phyloP scores from a whole-genome alignment of 2,113 vertebrate species.

The Gymnogyps californianus region DNA sequence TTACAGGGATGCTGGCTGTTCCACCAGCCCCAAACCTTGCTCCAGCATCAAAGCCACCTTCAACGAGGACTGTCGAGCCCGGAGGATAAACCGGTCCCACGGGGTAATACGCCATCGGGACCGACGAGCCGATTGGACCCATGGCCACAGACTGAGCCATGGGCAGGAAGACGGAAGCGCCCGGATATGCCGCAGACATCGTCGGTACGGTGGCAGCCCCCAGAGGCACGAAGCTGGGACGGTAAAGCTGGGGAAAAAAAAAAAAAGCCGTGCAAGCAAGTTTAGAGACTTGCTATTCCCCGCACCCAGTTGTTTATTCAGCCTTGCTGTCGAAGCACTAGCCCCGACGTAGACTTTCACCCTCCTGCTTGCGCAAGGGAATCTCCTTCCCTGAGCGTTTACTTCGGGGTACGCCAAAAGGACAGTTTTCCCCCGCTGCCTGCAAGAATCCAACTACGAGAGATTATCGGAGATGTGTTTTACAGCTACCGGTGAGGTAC shows the following conservation, averaged over 20 bases:
- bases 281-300: neutral
- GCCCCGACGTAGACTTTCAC: rapidly evolving
- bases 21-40: slow-evolving; percentile 86
- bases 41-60: slow-evolving; percentile 86
- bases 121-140: slow-evolving; percentile 82
- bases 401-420: rapidly evolving
- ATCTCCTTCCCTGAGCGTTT: neutral
- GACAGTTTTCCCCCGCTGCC: neutral
- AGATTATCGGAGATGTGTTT: rapidly evolving
- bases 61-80: slow-evolving; percentile 88
- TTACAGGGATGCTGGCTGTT: slow-evolving; percentile 85
- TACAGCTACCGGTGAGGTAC: neutral
- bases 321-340: rapidly evolving
- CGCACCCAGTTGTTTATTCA: rapidly evolving
- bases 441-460: neutral
- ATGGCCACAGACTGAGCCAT: slow-evolving; percentile 84
- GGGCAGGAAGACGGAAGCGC: slow-evolving; percentile 88
- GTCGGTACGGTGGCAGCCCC: slow-evolving; percentile 84
- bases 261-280: neutral
- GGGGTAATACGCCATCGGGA: slow-evolving; percentile 92
- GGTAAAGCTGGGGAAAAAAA: slow-evolving; percentile 82
- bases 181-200: slow-evolving; percentile 87
- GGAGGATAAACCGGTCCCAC: slow-evolving; percentile 87
- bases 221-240: slow-evolving; percentile 90
- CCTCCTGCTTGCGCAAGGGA: neutral